phyloP scores from a whole-genome alignment of 2,113 vertebrate genomes.

The Apteryx mantelli region DNA sequence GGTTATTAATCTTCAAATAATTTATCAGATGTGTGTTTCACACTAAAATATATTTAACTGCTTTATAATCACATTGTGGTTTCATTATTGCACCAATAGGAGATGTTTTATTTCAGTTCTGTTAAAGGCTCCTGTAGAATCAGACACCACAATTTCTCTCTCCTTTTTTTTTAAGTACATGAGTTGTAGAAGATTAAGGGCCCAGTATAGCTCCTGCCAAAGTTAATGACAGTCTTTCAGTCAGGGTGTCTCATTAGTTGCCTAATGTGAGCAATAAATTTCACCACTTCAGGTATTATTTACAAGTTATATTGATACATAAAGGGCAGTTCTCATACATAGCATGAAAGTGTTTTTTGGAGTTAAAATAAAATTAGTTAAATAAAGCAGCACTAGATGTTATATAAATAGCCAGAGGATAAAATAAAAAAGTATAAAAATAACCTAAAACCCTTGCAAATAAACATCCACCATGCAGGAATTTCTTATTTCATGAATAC shows the following conservation, averaged over 20 bases:
- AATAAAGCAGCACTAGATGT: neutral
- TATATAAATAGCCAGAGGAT: neutral
- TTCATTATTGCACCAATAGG: slow-evolving; percentile 55
- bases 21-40: slow-evolving; percentile 71
- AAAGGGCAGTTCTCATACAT: neutral
- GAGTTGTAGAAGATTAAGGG: slow-evolving; percentile 17
- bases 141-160: neutral
- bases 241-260: slow-evolving; percentile 42
- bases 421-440: neutral
- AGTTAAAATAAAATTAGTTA: neutral
- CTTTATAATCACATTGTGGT: slow-evolving; percentile 64
- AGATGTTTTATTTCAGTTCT: slow-evolving; percentile 71
- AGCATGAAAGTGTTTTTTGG: neutral
- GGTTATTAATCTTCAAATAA: slow-evolving; percentile 76
- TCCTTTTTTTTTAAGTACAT: neutral
- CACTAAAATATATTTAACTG: slow-evolving; percentile 42
- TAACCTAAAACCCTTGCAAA: neutral
- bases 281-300: neutral
- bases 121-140: slow-evolving; percentile 45
- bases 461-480: neutral
- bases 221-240: neutral
- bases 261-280: slow-evolving; percentile 23
- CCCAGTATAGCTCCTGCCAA: neutral
- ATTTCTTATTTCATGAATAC: neutral
- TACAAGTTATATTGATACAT: neutral